Percentiles rank a stretch among this genome's conserved stretches.
Evolutionary conservation across 2,888 invertebrate genomes (phyloP).

Genomic region (Epicampocera succincta): DNA sequence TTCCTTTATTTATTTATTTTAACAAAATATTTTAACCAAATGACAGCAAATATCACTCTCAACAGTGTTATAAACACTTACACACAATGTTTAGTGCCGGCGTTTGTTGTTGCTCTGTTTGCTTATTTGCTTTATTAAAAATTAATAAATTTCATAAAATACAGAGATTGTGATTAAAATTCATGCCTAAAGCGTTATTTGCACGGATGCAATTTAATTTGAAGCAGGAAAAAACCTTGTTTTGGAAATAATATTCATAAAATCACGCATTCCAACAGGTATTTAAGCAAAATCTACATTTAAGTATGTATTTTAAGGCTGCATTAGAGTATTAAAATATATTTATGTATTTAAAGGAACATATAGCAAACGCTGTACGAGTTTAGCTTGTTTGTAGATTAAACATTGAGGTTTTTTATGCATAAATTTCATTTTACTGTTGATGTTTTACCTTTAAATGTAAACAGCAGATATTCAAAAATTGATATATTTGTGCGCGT

Average conservation of each 20-base stretch:
- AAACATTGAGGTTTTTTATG: slow-evolving; percentile 52
- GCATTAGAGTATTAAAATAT: slow-evolving; percentile 12
- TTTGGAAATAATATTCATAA: slow-evolving; percentile 45
- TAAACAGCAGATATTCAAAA: slow-evolving; percentile 67
- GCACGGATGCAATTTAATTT: slow-evolving; percentile 72
- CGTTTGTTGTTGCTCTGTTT: slow-evolving; percentile 30
- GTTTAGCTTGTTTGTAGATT: slow-evolving; percentile 47
- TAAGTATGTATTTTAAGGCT: neutral
- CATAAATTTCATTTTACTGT: slow-evolving; percentile 33
- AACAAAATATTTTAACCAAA: slow-evolving; percentile 33
- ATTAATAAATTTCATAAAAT: slow-evolving; percentile 71
- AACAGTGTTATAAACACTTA: slow-evolving; percentile 36
- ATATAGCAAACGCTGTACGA: neutral
- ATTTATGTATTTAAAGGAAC: neutral
- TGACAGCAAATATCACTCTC: slow-evolving; percentile 40
- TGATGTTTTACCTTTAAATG: slow-evolving; percentile 61
- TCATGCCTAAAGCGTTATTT: slow-evolving; percentile 70
- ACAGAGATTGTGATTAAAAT: slow-evolving; percentile 71
- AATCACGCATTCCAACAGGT: slow-evolving; percentile 64
- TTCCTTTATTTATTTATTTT: neutral
- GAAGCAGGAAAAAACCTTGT: slow-evolving; percentile 35
- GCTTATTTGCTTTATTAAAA: slow-evolving; percentile 71
- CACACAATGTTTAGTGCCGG: slow-evolving; percentile 15
- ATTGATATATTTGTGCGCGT: slow-evolving; percentile 61
- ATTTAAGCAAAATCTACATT: slow-evolving; percentile 16